A percentile compares a stretch with the other conserved stretches of the same genome.
Evolutionary conservation across 1,140 invertebrate genomes (phyloP).

Genomic region (Tenebrio molitor): DNA sequence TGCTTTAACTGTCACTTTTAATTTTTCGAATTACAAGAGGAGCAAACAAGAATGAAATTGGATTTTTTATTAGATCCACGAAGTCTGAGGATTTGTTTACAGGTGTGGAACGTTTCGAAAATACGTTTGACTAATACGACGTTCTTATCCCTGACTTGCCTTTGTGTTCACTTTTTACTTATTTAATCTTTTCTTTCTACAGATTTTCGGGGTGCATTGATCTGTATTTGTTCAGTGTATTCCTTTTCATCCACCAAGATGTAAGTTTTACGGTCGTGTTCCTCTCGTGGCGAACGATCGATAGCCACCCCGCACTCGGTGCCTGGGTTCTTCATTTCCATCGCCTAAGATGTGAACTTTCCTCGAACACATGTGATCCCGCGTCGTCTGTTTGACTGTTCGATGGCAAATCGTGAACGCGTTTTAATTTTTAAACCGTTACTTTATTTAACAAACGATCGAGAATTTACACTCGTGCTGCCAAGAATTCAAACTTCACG

Average conservation of each 20-base stretch:
- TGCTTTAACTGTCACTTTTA: too few relatives aligned
- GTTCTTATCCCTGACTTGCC: not conserved
- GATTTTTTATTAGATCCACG: too few relatives aligned
- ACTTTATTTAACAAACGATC: too few relatives aligned
- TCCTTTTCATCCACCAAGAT: slow-evolving; percentile 8
- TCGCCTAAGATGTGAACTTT: slow-evolving; percentile 4
- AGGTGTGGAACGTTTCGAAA: too few relatives aligned
- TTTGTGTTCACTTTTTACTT: slow-evolving; percentile 19
- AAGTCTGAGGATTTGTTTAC: not conserved
- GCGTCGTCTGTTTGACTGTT: not conserved
- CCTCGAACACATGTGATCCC: slow-evolving; percentile 1
- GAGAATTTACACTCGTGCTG: too few relatives aligned
- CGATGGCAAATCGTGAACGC: too few relatives aligned
- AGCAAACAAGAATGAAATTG: too few relatives aligned
- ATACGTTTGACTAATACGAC: not conserved
- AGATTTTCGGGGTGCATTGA: slow-evolving; percentile 16
- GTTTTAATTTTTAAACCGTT: too few relatives aligned
- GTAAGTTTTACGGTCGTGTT: not conserved
- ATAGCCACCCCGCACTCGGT: not conserved
- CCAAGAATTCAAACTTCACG: too few relatives aligned
- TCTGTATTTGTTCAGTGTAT: slow-evolving; percentile 20
- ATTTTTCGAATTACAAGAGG: not conserved
- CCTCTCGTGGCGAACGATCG: slow-evolving; percentile 1
- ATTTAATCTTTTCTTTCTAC: slow-evolving; percentile 4
- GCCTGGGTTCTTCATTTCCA: not conserved